A percentile compares a stretch with the other conserved stretches of the same genome.
phyloP scores from a whole-genome alignment of 1,140 invertebrate genomes.

The Alviniconcha marisindica region DNA sequence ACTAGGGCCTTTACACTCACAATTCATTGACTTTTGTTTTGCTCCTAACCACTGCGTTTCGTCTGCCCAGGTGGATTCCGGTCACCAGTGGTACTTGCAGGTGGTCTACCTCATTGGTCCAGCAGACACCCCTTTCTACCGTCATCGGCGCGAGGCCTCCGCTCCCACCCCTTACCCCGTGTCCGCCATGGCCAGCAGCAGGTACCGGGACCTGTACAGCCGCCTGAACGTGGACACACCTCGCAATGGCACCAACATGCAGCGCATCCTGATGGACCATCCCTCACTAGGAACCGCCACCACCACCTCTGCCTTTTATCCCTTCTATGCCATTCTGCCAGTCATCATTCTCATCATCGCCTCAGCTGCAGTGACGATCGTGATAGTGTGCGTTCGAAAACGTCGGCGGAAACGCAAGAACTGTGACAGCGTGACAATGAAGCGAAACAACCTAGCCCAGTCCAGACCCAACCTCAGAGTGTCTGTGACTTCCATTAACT shows the following conservation, averaged over 20 bases:
- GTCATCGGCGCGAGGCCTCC: conserved; percentile 20
- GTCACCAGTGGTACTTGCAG: conserved; percentile 77
- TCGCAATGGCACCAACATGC: conserved; percentile 49
- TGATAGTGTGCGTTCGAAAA: conserved; percentile 35
- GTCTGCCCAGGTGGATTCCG: conserved; percentile 71
- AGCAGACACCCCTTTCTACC: conserved; percentile 47
- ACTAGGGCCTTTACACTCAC: too few relatives aligned
- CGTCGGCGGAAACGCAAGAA: conserved; percentile 16
- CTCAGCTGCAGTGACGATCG: conserved; percentile 26
- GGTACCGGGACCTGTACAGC: conserved; percentile 7
- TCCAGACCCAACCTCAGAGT: conserved; percentile 35
- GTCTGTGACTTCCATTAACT: conserved; percentile 29
- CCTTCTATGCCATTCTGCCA: conserved; percentile 19
- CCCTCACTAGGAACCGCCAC: background rate
- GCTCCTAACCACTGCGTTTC: too few relatives aligned
- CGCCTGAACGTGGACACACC: conserved; percentile 11
- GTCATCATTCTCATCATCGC: conserved; percentile 21
- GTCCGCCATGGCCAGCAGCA: background rate
- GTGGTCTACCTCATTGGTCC: conserved; percentile 74
- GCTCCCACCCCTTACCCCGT: background rate
- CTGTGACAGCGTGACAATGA: background rate
- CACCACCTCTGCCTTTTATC: background rate
- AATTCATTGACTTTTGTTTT: too few relatives aligned
- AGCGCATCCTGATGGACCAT: conserved; percentile 12
- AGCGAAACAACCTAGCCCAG: conserved; percentile 40